Evolutionary conservation across 2,113 vertebrate genomes (phyloP).

Genomic region (Glareola pratincola): DNA sequence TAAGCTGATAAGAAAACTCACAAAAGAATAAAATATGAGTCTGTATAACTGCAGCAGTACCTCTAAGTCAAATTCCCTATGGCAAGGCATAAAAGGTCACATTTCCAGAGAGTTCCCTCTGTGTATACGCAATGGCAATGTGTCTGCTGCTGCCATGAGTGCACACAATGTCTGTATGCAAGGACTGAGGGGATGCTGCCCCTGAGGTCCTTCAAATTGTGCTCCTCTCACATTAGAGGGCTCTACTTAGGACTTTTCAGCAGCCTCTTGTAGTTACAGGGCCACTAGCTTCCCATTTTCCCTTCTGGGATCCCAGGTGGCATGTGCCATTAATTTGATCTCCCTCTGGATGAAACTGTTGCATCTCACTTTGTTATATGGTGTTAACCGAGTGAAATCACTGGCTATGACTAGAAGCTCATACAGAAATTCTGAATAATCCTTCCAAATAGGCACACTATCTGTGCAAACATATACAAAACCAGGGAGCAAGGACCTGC

Average conservation of each 20-base stretch:
- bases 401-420: neutral
- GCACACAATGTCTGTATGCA: neutral
- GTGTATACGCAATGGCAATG: neutral
- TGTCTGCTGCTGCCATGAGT: neutral
- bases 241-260: neutral
- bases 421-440: neutral
- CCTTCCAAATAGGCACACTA: neutral
- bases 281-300: neutral
- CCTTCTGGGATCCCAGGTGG: neutral
- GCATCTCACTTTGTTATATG: neutral
- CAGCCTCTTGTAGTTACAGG: neutral
- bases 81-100: neutral
- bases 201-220: neutral
- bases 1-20: neutral
- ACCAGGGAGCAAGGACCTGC: neutral
- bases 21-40: neutral
- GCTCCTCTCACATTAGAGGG: neutral
- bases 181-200: neutral
- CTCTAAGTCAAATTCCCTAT: neutral
- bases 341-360: neutral
- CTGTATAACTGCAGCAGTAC: neutral
- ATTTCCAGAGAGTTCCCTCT: neutral
- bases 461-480: neutral
- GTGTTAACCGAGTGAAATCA: neutral
- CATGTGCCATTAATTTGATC: neutral